Base-by-base conservation (phyloP, 2,113 vertebrate species). In the Dipodomys stephensi region DNA sequence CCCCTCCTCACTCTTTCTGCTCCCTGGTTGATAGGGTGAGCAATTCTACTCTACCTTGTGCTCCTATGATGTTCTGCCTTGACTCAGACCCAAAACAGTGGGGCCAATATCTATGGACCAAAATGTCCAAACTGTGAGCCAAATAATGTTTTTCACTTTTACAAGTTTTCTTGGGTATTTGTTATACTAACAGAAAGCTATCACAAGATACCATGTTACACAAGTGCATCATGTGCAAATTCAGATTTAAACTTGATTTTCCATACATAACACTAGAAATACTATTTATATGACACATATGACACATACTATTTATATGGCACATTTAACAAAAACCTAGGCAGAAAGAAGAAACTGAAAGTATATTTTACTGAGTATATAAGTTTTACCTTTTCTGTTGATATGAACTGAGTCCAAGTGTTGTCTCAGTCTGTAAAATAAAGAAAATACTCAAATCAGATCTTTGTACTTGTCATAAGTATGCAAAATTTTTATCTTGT, bases 361-460 rank as follows among this genome's bases (percentile, higher is more conserved):
- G 35, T 76, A 89, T 74, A 49, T 49, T 22, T 90, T 83, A 80
- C 8, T 78, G 87, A 87, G 85, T 84, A 92, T 9, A 30, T 9
- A 79, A 57, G 53, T 30, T 98, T 98, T 98, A 99, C 98, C 98
- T 98, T 97, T 99, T 99, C 93, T 99, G 98, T 92, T 98, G 98
- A 97, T 98, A 98, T 46, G 98, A 98, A 97, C 97, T 97, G 97
- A 98, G 98, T 95, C 98, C 98, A 97, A 98, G 97, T 44, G 98
- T 97, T 97, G 98, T 98, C 94, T 98, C 98, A 86, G 98, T 97
- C 98, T 99, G 97, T 71, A 97, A 98, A 97, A 97, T 27, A 83
- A 96, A 96, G 57, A 96, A 97, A 94, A 93, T 81, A 46, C 0
- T 77, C 85, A 96, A 93, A 92, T 4, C n/a, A 95, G 65, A 90